Evolutionary conservation across 2,888 invertebrate genomes (phyloP).

Genomic region (Ochropacha duplaris): DNA sequence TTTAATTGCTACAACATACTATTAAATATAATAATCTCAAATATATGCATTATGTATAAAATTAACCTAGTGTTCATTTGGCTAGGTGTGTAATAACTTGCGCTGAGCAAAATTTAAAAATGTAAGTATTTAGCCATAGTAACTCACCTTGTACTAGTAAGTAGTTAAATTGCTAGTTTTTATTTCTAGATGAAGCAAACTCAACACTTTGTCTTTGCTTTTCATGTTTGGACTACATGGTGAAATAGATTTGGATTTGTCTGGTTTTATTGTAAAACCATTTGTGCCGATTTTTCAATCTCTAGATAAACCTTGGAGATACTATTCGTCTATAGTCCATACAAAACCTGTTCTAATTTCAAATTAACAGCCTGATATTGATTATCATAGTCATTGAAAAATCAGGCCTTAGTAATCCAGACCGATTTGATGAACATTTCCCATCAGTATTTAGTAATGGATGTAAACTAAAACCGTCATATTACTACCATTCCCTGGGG

Average conservation of each 20-base stretch:
- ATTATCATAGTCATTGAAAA: too few relatives aligned
- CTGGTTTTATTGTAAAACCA: background rate
- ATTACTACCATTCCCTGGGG: constrained; percentile 25
- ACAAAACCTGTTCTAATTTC: too few relatives aligned
- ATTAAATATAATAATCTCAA: constrained; percentile 16
- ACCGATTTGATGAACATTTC: background rate
- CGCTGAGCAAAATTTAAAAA: constrained; percentile 76
- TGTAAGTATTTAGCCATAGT: constrained; percentile 66
- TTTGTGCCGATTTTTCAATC: too few relatives aligned
- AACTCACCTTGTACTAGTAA: constrained; percentile 27
- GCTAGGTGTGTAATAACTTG: constrained; percentile 78
- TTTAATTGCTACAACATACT: constrained; percentile 17
- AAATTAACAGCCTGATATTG: too few relatives aligned
- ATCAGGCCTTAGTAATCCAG: too few relatives aligned
- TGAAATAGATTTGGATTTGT: background rate
- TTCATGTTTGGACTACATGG: background rate
- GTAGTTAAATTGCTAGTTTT: constrained; percentile 5
- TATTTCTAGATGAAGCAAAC: constrained; percentile 11
- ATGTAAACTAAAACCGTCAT: constrained; percentile 31
- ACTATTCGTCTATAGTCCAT: too few relatives aligned
- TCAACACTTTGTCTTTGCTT: background rate
- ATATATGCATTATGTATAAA: constrained; percentile 51
- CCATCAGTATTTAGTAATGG: constrained; percentile 12
- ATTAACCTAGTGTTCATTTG: constrained; percentile 74
- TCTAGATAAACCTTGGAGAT: too few relatives aligned